These are phyloP conservation scores for Drosophila glabriapex DNA, from an alignment of 2,888 invertebrate genomes.

Conservation along the genomic window DNA sequence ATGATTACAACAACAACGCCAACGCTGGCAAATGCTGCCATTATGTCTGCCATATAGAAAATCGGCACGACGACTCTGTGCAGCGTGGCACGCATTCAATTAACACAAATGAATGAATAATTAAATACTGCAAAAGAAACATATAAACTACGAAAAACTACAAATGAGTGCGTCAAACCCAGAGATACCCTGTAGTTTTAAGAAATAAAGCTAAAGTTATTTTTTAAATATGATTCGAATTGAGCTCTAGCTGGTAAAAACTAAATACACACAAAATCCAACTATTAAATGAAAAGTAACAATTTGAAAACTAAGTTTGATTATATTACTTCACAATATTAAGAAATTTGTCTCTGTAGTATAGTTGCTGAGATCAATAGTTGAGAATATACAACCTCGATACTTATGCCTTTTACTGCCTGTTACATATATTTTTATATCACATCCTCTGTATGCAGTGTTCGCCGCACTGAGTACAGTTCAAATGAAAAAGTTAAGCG, in stretches of 20 bases:
- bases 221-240: neutral
- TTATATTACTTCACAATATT: neutral
- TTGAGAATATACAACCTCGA: neutral
- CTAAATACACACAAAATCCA: neutral
- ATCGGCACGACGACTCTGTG: conserved; percentile 51
- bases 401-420: neutral
- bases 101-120: conserved; percentile 77
- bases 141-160: neutral
- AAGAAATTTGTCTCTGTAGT: neutral
- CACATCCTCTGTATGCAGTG: conserved; percentile 1
- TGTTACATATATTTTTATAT: neutral
- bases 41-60: conserved; percentile 73
- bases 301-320: neutral
- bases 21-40: conserved; percentile 73
- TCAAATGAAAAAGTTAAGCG: conserved; percentile 71
- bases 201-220: neutral
- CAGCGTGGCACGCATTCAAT: conserved; percentile 76
- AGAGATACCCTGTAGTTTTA: conserved; percentile 15
- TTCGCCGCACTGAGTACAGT: conserved; percentile 19
- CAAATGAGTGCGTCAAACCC: neutral
- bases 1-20: conserved; percentile 47
- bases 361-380: neutral
- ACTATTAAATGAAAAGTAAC: neutral
- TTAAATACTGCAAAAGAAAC: conserved; percentile 45
- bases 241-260: neutral